phyloP scores from a whole-genome alignment of 2,888 invertebrate genomes.

The Polyploca ridens region DNA sequence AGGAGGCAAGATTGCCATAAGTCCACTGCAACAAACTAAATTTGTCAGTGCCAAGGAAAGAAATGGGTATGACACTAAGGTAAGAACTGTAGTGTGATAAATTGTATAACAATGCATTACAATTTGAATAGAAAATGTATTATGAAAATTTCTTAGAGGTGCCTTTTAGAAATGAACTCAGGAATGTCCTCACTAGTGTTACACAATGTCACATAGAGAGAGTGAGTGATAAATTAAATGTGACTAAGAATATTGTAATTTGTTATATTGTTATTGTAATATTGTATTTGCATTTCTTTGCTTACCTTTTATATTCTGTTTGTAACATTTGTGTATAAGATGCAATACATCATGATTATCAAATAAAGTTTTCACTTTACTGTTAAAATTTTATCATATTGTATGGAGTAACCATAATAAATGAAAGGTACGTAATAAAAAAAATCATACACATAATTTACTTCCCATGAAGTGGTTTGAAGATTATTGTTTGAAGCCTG shows the following conservation, averaged over 20 bases:
- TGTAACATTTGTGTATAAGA: no score
- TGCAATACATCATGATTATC: no score
- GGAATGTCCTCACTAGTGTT: neutral
- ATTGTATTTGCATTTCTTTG: neutral
- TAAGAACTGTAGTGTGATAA: conserved; percentile 22
- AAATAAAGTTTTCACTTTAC: no score
- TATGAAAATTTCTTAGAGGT: neutral
- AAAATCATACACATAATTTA: no score
- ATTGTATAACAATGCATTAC: no score
- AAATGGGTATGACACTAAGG: conserved; percentile 52
- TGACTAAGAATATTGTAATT: neutral
- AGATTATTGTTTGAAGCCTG: no score
- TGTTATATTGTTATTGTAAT: neutral
- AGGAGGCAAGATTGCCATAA: conserved; percentile 59
- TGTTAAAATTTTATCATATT: no score
- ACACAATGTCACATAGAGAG: neutral
- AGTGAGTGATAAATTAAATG: neutral
- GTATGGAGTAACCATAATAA: no score
- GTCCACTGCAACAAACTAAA: conserved; percentile 53
- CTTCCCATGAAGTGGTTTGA: no score
- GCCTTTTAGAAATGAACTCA: conserved; percentile 1
- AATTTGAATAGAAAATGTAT: neutral
- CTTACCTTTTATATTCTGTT: neutral
- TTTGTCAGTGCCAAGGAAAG: conserved; percentile 42
- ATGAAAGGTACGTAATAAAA: no score